These are phyloP conservation scores for Notoglanidium macrostoma DNA, from an alignment of 2,797 vertebrate species.

Conservation along the genomic window DNA sequence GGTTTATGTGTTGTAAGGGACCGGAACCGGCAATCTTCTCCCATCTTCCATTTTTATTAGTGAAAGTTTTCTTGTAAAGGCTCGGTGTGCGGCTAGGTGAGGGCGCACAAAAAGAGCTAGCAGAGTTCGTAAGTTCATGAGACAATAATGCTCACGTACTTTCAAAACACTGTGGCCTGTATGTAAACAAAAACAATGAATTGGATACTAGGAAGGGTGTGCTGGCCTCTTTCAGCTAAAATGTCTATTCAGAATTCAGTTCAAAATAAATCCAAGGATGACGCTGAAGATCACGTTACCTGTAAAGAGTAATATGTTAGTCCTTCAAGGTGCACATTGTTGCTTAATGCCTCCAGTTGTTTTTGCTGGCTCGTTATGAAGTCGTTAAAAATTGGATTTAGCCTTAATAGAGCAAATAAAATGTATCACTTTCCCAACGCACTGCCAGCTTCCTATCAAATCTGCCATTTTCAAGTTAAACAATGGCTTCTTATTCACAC, in stretches of 20 bases:
- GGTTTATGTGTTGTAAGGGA: no score
- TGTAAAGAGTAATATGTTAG: neutral
- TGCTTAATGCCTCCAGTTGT: neutral
- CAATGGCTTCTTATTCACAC: neutral
- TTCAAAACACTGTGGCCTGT: no score
- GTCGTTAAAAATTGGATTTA: neutral
- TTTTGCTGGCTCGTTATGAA: neutral
- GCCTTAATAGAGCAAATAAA: neutral
- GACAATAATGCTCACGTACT: no score
- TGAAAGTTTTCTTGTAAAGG: no score
- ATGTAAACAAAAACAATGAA: no score
- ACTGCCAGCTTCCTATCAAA: neutral
- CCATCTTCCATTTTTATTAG: no score
- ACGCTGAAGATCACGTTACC: neutral
- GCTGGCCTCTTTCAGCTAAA: no score
- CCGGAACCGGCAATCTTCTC: no score
- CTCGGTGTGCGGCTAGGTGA: no score
- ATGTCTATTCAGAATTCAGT: neutral
- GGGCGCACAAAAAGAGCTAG: no score
- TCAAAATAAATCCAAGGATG: neutral
- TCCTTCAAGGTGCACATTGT: neutral
- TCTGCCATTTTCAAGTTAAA: neutral
- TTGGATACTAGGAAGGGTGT: no score
- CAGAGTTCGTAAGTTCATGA: no score
- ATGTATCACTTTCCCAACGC: neutral